These are phyloP conservation scores for Tyria jacobaeae DNA, from an alignment of 2,888 invertebrate genomes.

Conservation along the genomic window DNA sequence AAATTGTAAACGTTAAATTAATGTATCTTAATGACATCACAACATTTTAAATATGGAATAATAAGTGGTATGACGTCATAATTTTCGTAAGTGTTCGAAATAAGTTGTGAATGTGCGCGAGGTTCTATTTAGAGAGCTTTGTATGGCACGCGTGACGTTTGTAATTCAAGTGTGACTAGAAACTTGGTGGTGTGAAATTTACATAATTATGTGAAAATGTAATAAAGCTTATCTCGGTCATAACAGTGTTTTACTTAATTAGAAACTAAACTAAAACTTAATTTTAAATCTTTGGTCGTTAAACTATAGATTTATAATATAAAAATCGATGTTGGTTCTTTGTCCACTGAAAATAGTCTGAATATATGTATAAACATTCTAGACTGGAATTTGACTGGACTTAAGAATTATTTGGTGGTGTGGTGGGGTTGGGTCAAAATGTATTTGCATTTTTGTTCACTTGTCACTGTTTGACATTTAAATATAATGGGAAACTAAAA, in stretches of 20 bases:
- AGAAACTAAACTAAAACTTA: conserved; percentile 64
- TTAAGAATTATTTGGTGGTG: conserved; percentile 12
- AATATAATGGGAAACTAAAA: not conserved
- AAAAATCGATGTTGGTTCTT: not conserved
- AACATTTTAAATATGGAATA: not conserved
- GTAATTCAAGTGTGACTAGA: conserved; percentile 73
- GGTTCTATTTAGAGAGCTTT: conserved; percentile 61
- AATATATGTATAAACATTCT: conserved; percentile 3
- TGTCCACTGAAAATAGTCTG: not conserved
- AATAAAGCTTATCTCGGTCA: conserved; percentile 44
- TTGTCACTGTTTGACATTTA: conserved; percentile 5
- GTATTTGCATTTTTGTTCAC: not conserved
- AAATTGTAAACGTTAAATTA: not conserved
- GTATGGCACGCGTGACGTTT: conserved; percentile 74
- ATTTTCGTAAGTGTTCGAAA: not conserved
- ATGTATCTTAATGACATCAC: not conserved
- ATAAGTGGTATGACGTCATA: not conserved
- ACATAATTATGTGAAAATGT: conserved; percentile 53
- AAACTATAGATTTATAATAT: conserved; percentile 70
- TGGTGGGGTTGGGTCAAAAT: conserved; percentile 15
- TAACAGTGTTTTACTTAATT: conserved; percentile 54
- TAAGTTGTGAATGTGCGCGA: conserved; percentile 25
- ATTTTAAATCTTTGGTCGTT: conserved; percentile 80
- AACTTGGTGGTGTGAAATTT: conserved; percentile 58
- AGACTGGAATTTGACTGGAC: not conserved